A percentile compares a stretch with the other conserved stretches of the same genome.
Conservation (phyloP, 2,113 vertebrate genomes). For the Clinocottus analis region DNA sequence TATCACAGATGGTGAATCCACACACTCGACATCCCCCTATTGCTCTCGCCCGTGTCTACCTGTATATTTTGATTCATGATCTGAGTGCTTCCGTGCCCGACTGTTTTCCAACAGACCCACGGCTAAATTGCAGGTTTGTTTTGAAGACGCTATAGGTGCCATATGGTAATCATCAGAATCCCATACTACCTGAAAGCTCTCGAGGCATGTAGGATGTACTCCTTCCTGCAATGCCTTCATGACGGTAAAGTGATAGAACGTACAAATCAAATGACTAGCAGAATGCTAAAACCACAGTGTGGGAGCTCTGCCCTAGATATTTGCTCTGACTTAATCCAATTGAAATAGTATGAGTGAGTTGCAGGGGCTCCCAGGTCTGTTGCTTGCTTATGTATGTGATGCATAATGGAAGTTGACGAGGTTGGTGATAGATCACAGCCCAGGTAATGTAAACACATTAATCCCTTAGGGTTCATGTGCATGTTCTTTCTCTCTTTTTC, state of each 20-base stretch:
- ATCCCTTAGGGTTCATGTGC: slow-evolving; percentile 78
- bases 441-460: slow-evolving; percentile 84
- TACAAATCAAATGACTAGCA: slow-evolving; percentile 72
- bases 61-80: slow-evolving; percentile 57
- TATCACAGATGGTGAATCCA: slow-evolving; percentile 53
- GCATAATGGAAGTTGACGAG: slow-evolving; percentile 81
- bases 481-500: slow-evolving; percentile 60
- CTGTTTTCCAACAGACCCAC: slow-evolving; percentile 39
- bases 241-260: slow-evolving; percentile 71
- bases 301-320: slow-evolving; percentile 70
- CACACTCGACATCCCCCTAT: slow-evolving; percentile 26
- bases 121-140: slow-evolving; percentile 45
- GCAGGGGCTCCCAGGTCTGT: slow-evolving; percentile 71
- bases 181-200: slow-evolving; percentile 52
- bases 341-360: slow-evolving; percentile 78
- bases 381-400: slow-evolving; percentile 77
- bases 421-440: slow-evolving; percentile 84
- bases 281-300: slow-evolving; percentile 74
- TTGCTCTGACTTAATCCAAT: slow-evolving; percentile 76
- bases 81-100: slow-evolving; percentile 18
- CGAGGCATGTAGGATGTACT: slow-evolving; percentile 58
- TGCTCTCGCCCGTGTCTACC: slow-evolving; percentile 33
- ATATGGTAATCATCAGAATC: slow-evolving; percentile 55
- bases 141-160: slow-evolving; percentile 56
- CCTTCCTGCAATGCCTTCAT: slow-evolving; percentile 39